Evolutionary conservation across 2,797 vertebrate species (phyloP).

Genomic region (Carcharodon carcharias): DNA sequence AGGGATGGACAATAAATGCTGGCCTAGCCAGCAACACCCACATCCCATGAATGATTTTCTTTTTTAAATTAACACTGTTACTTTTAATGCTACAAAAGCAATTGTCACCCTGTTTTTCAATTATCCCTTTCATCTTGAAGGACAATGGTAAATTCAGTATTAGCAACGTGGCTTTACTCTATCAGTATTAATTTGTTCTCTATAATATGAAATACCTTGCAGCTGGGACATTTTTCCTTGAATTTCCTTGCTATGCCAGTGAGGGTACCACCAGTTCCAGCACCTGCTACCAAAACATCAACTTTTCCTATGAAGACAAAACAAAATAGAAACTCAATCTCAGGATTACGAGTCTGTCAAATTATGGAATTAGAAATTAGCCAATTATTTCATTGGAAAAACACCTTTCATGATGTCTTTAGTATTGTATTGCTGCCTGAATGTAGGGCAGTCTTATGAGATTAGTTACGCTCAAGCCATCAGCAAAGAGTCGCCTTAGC

Average conservation of each 20-base stretch:
- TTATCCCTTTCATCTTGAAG: neutral
- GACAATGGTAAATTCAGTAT: neutral
- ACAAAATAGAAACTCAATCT: neutral
- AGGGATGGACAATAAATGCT: no score
- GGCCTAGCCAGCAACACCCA: no score
- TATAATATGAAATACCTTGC: slow-evolving; percentile 61
- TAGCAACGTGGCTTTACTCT: neutral
- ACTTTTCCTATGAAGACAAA: slow-evolving; percentile 65
- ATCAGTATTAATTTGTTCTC: neutral
- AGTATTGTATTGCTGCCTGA: neutral
- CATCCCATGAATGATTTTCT: no score
- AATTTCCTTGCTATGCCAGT: slow-evolving; percentile 87
- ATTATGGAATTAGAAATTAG: neutral
- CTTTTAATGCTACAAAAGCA: neutral
- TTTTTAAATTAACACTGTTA: neutral
- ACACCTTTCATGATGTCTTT: neutral
- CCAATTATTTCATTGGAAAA: neutral
- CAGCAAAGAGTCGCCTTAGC: neutral
- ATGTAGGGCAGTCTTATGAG: neutral
- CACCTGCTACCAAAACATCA: slow-evolving; percentile 86
- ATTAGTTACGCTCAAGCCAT: neutral
- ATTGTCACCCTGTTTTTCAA: neutral
- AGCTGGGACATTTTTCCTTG: slow-evolving; percentile 83
- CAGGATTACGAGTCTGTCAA: no score
- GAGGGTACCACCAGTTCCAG: slow-evolving; percentile 89